Conservation (phyloP, 2,113 vertebrate genomes). For the Lipotes vexillifer region DNA sequence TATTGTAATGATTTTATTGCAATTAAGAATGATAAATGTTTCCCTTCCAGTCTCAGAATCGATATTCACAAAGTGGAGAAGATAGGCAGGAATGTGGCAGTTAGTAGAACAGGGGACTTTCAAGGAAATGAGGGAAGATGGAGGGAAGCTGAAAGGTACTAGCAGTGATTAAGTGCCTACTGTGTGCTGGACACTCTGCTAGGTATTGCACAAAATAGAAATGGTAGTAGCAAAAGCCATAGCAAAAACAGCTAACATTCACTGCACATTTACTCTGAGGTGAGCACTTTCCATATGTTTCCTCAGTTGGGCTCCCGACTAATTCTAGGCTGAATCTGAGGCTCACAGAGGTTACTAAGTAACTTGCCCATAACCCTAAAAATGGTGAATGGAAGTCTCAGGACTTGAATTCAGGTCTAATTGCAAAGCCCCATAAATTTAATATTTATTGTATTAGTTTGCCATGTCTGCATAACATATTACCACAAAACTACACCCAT, state of each 20-base stretch:
- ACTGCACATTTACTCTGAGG: background rate
- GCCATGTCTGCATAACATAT: background rate
- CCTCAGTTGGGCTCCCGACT: background rate
- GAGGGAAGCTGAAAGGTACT: background rate
- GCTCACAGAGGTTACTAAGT: background rate
- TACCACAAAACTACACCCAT: background rate
- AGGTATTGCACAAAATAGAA: background rate
- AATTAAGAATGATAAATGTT: slow-evolving; percentile 85
- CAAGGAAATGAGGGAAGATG: background rate
- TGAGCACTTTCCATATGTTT: background rate
- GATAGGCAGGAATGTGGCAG: background rate
- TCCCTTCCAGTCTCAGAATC: slow-evolving; percentile 76
- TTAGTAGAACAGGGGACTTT: background rate
- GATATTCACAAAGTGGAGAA: slow-evolving; percentile 77
- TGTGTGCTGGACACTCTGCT: background rate
- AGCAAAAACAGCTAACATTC: background rate
- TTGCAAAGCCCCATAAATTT: background rate
- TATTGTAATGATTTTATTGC: slow-evolving; percentile 77
- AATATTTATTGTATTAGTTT: background rate
- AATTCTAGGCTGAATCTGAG: background rate
- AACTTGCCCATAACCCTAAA: background rate
- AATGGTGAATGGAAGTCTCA: background rate
- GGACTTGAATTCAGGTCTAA: background rate
- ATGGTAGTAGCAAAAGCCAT: background rate
- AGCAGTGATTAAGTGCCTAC: background rate